Evolutionary conservation across 1,140 invertebrate species (phyloP).

Genomic region (Drosophila lini): DNA sequence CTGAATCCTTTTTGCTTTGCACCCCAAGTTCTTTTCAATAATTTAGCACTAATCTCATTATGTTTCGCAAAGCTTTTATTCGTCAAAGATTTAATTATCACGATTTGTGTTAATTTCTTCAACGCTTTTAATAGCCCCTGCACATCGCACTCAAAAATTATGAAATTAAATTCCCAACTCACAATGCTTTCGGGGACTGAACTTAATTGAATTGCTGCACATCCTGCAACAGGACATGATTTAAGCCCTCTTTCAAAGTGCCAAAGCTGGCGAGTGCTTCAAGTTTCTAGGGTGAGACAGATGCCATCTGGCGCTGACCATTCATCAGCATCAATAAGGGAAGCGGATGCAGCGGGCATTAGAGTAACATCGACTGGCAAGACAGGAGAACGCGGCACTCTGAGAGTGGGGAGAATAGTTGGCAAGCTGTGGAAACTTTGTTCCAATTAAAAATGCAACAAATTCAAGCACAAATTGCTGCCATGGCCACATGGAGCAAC

Average conservation of each 20-base stretch:
- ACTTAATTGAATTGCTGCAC: slow-evolving; percentile 13
- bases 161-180: background rate
- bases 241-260: slow-evolving; percentile 3
- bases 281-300: slow-evolving; percentile 12
- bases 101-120: background rate
- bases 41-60: background rate
- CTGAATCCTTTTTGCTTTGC: too few relatives aligned
- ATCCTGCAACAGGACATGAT: slow-evolving; percentile 5
- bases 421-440: slow-evolving; percentile 44
- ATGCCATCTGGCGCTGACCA: slow-evolving; percentile 31
- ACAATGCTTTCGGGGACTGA: background rate
- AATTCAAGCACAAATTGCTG: slow-evolving; percentile 37
- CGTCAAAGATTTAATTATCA: background rate
- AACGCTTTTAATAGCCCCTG: background rate
- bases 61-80: background rate
- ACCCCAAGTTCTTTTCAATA: too few relatives aligned
- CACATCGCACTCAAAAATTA: background rate
- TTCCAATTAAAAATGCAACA: slow-evolving; percentile 54
- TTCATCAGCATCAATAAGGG: slow-evolving; percentile 40
- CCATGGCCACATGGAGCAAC: slow-evolving; percentile 12
- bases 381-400: slow-evolving; percentile 16
- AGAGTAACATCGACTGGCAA: slow-evolving; percentile 5
- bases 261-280: slow-evolving; percentile 15
- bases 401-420: slow-evolving; percentile 46
- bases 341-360: slow-evolving; percentile 17